These are phyloP conservation scores for Calameuta pallipes DNA, from an alignment of 2,888 invertebrate species.

Conservation along the genomic window DNA sequence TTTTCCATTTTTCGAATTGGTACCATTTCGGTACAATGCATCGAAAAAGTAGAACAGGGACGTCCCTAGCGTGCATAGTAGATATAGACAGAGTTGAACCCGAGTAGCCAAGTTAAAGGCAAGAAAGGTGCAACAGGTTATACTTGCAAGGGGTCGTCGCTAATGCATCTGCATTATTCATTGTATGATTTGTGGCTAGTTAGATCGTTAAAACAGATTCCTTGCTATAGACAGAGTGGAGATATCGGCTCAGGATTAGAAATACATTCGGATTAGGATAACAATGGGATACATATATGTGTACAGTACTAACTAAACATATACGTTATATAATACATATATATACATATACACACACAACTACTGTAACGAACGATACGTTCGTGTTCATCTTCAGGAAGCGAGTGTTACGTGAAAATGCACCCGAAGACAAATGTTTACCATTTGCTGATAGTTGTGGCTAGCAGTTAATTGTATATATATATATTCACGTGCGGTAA, in stretches of 20 bases:
- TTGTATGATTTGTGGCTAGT: neutral
- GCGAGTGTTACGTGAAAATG: neutral
- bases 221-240: neutral
- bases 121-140: slow-evolving; percentile 57
- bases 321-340: too few species aligned
- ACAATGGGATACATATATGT: neutral
- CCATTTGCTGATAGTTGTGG: neutral
- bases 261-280: neutral
- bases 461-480: neutral
- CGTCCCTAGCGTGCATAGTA: neutral
- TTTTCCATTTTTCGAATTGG: neutral
- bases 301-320: neutral
- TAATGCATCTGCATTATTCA: neutral
- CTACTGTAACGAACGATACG: too few species aligned
- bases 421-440: neutral
- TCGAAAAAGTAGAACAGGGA: neutral
- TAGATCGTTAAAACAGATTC: neutral
- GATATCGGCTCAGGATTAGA: neutral
- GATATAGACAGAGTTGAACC: neutral
- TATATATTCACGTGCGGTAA: neutral
- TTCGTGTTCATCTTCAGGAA: neutral
- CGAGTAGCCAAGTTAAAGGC: slow-evolving; percentile 40
- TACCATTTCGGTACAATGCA: neutral
- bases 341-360: too few species aligned
- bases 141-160: slow-evolving; percentile 23